Percentiles rank a stretch among this genome's conserved stretches.
phyloP scores from a whole-genome alignment of 2,888 invertebrate genomes.

The Pseudococcus longispinus region DNA sequence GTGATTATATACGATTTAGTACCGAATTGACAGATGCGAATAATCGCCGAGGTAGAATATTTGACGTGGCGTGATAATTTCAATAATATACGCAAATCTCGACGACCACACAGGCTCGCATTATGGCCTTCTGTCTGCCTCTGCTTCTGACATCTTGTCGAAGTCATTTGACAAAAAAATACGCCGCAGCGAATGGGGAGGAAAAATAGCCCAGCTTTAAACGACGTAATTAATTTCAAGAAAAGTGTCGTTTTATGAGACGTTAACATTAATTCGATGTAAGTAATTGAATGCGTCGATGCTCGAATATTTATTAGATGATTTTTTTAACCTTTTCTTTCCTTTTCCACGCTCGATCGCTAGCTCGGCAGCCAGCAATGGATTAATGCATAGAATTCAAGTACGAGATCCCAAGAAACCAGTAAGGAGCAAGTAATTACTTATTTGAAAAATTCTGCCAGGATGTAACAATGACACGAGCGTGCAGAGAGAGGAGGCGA shows the following conservation, averaged over 20 bases:
- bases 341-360: neutral
- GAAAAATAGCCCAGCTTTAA: neutral
- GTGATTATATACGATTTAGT: neutral
- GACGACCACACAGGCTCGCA: neutral
- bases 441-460: constrained; percentile 15
- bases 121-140: neutral
- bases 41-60: neutral
- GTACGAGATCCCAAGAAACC: neutral
- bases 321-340: neutral
- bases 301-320: constrained; percentile 23
- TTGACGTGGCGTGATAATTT: neutral
- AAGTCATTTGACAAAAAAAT: neutral
- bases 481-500: neutral
- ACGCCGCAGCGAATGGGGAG: neutral
- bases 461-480: neutral
- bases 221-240: neutral
- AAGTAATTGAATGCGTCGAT: constrained; percentile 12
- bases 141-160: neutral
- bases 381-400: constrained; percentile 8
- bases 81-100: neutral
- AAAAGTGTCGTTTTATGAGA: neutral
- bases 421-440: neutral
- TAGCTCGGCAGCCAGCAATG: neutral
- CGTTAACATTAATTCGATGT: constrained; percentile 35
- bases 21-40: neutral